Base-by-base conservation (phyloP, 2,113 vertebrate genomes). In the Alces alces region DNA sequence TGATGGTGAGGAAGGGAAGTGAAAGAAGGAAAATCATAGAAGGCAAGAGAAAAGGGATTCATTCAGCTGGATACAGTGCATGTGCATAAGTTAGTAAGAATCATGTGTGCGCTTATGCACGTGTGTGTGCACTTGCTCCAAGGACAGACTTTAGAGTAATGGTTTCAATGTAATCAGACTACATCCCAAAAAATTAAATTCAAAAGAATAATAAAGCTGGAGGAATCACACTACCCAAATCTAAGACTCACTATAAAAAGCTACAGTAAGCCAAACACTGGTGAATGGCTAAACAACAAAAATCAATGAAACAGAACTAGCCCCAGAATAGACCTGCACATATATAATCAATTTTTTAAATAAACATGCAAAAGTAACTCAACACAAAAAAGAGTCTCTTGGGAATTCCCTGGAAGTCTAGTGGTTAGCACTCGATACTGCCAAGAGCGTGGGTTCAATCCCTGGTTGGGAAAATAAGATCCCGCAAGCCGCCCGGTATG, bases 361-460 rank as follows among this genome's bases (percentile, higher is more conserved):
- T 47, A 93, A 96, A 86, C 27, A 39, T 33, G 30, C 19, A 90
- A 90, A 90, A 86, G 50, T 27, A 79, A 85, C 16, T 66, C 64
- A 73, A 45, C 36, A 54, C 43, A 87, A n/a, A 89, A 86, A 58
- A n/a, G 28, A n/a, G 50, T 36, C 33, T 83, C 79, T 83, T 36
- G 11, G 17, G 12, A 54, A 54, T 83, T 54, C 33, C 79, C 21
- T 36, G 19, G 50, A 13, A 13, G 79, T n/a, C 19, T n/a, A 54
- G 19, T 25, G 50, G 33, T 83, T 83, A 83, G 50, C 11, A 14
- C 33, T 83, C 50, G 2, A 25, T 12, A 83, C 79, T 54, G 50
- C 47, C 47, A 6, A 80, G 78, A 52, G 33, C 33, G 0, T n/a
- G 12, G 19, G 33, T 54, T 83, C 79, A 83, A 14, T 83, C 79